Base-by-base conservation (phyloP, 2,797 vertebrate genomes). In the Poeciliopsis infans region DNA sequence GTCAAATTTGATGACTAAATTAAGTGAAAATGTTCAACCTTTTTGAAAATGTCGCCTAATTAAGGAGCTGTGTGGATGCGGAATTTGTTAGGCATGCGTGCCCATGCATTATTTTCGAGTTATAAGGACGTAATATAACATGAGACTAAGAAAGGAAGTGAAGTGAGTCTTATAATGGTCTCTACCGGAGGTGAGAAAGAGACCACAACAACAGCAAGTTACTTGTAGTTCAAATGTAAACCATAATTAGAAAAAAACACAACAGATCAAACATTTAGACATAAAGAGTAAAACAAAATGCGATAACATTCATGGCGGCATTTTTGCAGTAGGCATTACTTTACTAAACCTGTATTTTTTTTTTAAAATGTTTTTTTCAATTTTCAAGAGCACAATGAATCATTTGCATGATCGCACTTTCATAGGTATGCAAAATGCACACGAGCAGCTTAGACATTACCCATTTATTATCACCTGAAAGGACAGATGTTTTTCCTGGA, bases 401-500 rank as follows among this genome's bases (percentile, higher is more conserved):
- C 49, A 51, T 68, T 68, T 41, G 23, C 36, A 25, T 25, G 25
- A n/a, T n/a, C 7, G 23, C 23, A 25, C 39, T 41, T 41, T 41
- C 51, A 2, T 12, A 18, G 45, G 66, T 71, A 78, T 43, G 20
- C 33, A 55, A 43, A 61, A 84, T 5, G 36, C 78, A 75, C 59
- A 4, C 2, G 28, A 75, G 41, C 3, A 31, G 47, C 68, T 72
- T 80, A 59, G 23, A 53, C 51, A 80, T 59, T 36, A 64, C 55
- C 79, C 1, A 15, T 76, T 68, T 20, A 7, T 68, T 79, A 36
- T 74, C 61, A 77, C 11, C 33, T 83, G 41, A 66, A 71, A 69
- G 10, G 15, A 80, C 18, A 5, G 6, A 74, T 72, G 49, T 23
- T 51, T 51, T 85, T 89, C 47, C 45, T 18, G 28, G 74, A 36